Base-by-base conservation (phyloP, 2,113 vertebrate genomes). In the Nettapus auritus region DNA sequence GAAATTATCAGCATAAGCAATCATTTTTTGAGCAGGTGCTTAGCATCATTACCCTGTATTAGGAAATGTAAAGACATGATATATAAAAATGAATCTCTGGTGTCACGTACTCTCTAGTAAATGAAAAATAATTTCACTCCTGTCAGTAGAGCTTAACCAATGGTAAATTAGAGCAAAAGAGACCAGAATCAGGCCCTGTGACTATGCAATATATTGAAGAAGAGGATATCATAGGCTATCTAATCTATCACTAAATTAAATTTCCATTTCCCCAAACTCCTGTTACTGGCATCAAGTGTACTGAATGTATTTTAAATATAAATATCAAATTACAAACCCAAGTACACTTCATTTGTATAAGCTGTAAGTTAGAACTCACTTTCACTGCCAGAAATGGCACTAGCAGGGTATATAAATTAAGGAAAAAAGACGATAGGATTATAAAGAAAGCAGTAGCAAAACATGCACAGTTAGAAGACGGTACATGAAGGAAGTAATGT, bases 11-110 rank as follows among this genome's bases (percentile, higher is more conserved):
- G 60, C 40, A 82, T 0, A 1, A 92, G 36, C 56, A 80, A 63
- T 78, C 33, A 28, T 70, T 80, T 73, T 88, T 59, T 52, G 62
- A 81, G 38, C 85, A 92, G 63, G 63, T 82, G 86, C 56, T 87
- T 57, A 81, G 46, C 77, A 83, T 94, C 83, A 73, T 94, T 94
- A 87, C 17, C 38, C 31, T 75, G 19, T 42, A 33, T 79, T 81
- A 90, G 77, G 46, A 79, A 87, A 87, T n/a, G 60, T 63, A 91
- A 94, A 96, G 82, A 86, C 44, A 29, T 5, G 19, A 16, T 62
- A 56, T 26, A 75, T 48, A 81, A 83, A 84, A 94, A 86, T 69
- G 29, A 69, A 96, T 84, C 66, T 82, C 66, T 87, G 67, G 68
- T 82, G 46, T 66, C 86, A 88, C 0, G 0, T 50, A 44, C 34